Evolutionary conservation across 2,113 vertebrate species (phyloP).

Genomic region (Orientallactaga bullata): DNA sequence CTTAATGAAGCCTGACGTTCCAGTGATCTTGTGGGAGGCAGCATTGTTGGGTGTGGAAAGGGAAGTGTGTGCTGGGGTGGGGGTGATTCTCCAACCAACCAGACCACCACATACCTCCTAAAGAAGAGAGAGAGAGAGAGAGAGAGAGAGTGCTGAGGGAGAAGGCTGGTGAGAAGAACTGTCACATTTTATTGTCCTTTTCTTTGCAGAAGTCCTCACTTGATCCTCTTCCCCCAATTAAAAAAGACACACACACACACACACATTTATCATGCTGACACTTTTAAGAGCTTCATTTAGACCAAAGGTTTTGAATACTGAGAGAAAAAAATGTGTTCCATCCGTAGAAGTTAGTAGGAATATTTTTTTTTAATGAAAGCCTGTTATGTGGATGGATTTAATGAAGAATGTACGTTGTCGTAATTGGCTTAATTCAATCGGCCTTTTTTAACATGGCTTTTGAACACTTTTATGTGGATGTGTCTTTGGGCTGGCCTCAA

Average conservation of each 20-base stretch:
- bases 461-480: constrained; percentile 30
- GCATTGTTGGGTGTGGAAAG: neutral
- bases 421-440: constrained; percentile 14
- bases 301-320: neutral
- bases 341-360: neutral
- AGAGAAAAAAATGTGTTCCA: neutral
- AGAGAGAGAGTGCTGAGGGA: neutral
- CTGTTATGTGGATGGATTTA: constrained; percentile 57
- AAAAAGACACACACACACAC: neutral
- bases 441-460: neutral
- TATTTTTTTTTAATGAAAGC: constrained; percentile 13
- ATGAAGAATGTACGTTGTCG: constrained; percentile 17
- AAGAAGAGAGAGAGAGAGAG: neutral
- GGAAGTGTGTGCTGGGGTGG: fast-evolving
- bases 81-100: neutral
- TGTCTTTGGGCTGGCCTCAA: constrained; percentile 40
- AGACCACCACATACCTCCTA: neutral
- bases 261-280: neutral
- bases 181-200: neutral
- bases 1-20: neutral
- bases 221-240: neutral
- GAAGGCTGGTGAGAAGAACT: neutral
- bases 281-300: constrained; percentile 27
- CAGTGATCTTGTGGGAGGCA: neutral
- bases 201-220: neutral